These are phyloP conservation scores for Eupithecia dodoneata DNA, from an alignment of 2,888 invertebrate genomes.

Conservation along the genomic window DNA sequence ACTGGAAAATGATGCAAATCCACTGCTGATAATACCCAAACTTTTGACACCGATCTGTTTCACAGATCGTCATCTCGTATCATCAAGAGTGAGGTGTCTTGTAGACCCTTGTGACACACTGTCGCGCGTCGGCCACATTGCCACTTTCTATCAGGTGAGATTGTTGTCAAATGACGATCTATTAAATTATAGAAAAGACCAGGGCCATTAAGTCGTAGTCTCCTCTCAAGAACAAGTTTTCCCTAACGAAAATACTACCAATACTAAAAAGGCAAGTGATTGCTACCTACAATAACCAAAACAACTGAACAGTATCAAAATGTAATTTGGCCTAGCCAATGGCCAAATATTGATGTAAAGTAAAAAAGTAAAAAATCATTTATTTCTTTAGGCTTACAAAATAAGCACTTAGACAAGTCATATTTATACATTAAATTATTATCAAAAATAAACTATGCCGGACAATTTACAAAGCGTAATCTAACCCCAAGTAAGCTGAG, in stretches of 20 bases:
- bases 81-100: neutral
- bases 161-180: neutral
- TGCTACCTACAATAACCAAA: neutral
- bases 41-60: neutral
- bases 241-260: neutral
- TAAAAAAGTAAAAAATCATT: too few relatives aligned
- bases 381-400: too few relatives aligned
- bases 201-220: neutral
- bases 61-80: neutral
- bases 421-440: too few relatives aligned
- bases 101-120: neutral
- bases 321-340: neutral
- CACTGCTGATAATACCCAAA: too few relatives aligned
- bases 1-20: too few relatives aligned
- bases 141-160: neutral
- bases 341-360: too few relatives aligned
- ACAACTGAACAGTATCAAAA: neutral
- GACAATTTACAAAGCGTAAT: too few relatives aligned
- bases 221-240: neutral
- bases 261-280: neutral
- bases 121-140: neutral
- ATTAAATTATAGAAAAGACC: neutral
- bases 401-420: too few relatives aligned
- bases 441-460: too few relatives aligned
- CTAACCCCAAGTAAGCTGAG: too few relatives aligned